Conservation (phyloP, 2,888 invertebrate genomes). For the Lasioglossum pauxillum region DNA sequence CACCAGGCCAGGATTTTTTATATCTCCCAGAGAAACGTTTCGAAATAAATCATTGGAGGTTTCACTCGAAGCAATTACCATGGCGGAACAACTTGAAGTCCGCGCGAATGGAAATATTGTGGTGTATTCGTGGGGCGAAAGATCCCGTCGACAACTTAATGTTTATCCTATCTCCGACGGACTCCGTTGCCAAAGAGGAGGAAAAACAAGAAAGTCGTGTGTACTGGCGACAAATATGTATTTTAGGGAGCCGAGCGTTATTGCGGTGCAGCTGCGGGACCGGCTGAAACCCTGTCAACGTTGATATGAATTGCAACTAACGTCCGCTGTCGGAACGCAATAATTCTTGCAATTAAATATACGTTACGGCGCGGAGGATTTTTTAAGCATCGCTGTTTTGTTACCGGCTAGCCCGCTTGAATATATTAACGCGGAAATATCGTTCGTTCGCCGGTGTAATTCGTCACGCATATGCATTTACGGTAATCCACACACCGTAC, state of each 20-base stretch:
- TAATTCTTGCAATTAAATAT: slow-evolving; percentile 67
- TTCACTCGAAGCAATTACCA: not conserved
- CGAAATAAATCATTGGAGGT: not conserved
- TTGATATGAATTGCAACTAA: slow-evolving; percentile 47
- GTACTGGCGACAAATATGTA: slow-evolving; percentile 2
- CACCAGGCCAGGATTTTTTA: not conserved
- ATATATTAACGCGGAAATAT: slow-evolving; percentile 59
- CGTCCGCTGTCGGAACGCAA: slow-evolving; percentile 34
- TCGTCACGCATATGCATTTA: slow-evolving; percentile 60
- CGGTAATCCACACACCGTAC: slow-evolving; percentile 47
- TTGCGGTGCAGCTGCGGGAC: slow-evolving; percentile 28
- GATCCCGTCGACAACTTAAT: slow-evolving; percentile 10
- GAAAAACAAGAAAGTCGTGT: slow-evolving; percentile 13
- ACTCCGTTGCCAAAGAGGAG: no score
- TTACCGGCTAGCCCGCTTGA: slow-evolving; percentile 21
- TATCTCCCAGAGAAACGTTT: not conserved
- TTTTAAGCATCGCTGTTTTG: slow-evolving; percentile 44
- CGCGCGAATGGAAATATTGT: not conserved
- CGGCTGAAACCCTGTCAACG: slow-evolving; percentile 34
- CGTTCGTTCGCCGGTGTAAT: slow-evolving; percentile 50
- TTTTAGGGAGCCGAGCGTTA: slow-evolving; percentile 28
- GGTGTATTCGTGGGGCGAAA: no score
- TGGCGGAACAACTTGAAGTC: not conserved
- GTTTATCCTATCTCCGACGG: not conserved
- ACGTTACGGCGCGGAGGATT: slow-evolving; percentile 42